A percentile compares a stretch with the other conserved stretches of the same genome.
These are phyloP conservation scores for Coptodon bakossiorum DNA, from an alignment of 2,113 vertebrate genomes.

Conservation along the genomic window DNA sequence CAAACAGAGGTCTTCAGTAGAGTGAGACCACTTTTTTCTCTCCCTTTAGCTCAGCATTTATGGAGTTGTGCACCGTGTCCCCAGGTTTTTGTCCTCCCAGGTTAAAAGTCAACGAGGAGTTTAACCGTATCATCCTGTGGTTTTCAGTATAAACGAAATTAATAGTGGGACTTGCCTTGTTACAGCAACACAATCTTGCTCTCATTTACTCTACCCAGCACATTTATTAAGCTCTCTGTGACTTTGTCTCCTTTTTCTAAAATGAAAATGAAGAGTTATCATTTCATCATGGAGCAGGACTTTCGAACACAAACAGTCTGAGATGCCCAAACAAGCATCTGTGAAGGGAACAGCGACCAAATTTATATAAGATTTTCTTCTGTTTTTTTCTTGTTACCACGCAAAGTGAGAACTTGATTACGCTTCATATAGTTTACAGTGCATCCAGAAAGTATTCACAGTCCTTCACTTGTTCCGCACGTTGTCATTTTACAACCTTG, in stretches of 20 bases:
- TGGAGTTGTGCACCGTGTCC: background rate
- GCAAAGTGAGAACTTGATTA: background rate
- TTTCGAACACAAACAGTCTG: background rate
- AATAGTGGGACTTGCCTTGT: background rate
- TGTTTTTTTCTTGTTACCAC: background rate
- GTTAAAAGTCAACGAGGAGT: background rate
- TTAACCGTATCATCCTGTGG: background rate
- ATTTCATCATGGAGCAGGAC: background rate
- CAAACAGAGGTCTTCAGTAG: background rate
- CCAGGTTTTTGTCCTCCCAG: background rate
- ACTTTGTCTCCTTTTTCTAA: background rate
- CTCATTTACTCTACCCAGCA: background rate
- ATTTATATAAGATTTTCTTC: background rate
- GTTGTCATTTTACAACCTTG: background rate
- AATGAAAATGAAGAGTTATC: background rate
- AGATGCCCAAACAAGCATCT: background rate
- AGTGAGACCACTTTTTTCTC: background rate
- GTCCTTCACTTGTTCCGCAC: background rate
- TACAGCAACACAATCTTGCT: background rate
- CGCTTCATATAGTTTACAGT: background rate
- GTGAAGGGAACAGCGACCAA: background rate
- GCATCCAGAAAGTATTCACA: background rate
- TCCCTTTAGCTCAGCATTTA: background rate
- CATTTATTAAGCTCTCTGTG: background rate
- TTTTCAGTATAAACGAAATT: background rate